Conservation (phyloP, 2,113 vertebrate genomes). For the Brachionichthys hirsutus region DNA sequence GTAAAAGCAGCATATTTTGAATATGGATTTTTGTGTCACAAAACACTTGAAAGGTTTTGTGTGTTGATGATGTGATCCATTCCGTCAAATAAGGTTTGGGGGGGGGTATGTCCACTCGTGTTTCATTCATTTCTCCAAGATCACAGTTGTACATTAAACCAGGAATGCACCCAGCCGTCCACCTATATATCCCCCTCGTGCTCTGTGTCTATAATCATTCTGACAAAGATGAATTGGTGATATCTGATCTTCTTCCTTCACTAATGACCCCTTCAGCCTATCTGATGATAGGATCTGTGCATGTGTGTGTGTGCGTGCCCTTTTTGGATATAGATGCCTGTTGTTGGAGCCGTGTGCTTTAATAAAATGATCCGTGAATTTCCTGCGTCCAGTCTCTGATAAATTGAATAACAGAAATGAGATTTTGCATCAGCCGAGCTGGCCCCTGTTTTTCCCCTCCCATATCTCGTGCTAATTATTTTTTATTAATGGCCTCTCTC, state of each 20-base stretch:
- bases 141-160: constrained; percentile 71
- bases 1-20: no score
- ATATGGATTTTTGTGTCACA: no score
- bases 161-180: constrained; percentile 54
- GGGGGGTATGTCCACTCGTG: constrained; percentile 30
- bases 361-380: constrained; percentile 68
- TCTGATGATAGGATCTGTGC: constrained; percentile 40
- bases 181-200: constrained; percentile 25
- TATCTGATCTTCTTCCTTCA: constrained; percentile 73
- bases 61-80: no score
- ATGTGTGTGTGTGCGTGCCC: constrained; percentile 18
- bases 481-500: constrained; percentile 75
- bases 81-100: no score
- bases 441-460: constrained; percentile 50
- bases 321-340: constrained; percentile 50
- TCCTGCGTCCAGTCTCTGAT: constrained; percentile 65
- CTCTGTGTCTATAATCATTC: constrained; percentile 56
- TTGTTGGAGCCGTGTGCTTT: constrained; percentile 49
- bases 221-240: constrained; percentile 74
- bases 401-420: constrained; percentile 77
- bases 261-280: constrained; percentile 65
- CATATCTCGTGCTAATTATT: constrained; percentile 73
- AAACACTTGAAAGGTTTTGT: no score
- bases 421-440: constrained; percentile 72
- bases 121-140: constrained; percentile 68